Percentiles rank a stretch among this genome's conserved stretches.
These are phyloP conservation scores for Poeciliopsis turneri DNA, from an alignment of 2,797 vertebrate genomes.

Conservation along the genomic window DNA sequence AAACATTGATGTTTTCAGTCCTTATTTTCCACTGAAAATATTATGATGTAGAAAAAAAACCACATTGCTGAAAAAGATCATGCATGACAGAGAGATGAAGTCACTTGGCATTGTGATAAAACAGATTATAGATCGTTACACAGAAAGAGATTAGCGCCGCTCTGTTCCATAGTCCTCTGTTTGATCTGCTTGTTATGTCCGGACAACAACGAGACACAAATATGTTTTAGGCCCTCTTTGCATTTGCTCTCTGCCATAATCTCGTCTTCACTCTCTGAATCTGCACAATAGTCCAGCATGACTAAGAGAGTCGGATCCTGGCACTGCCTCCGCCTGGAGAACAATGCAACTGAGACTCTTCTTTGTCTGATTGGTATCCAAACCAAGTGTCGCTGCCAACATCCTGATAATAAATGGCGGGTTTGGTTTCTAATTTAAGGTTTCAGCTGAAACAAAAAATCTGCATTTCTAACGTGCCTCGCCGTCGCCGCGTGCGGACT, in stretches of 20 bases:
- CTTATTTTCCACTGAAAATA: neutral
- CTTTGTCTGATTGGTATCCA: conserved; percentile 20
- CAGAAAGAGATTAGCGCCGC: neutral
- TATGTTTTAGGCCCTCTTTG: neutral
- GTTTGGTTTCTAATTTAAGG: conserved; percentile 61
- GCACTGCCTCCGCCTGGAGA: neutral
- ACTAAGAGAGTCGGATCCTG: neutral
- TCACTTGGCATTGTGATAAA: neutral
- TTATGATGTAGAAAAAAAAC: neutral
- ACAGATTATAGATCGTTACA: neutral
- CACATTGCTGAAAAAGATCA: neutral
- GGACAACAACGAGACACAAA: neutral
- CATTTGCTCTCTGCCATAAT: neutral
- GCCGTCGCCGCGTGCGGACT: conserved; percentile 39
- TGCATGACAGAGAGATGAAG: neutral
- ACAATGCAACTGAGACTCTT: conserved; percentile 29
- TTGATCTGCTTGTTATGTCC: neutral
- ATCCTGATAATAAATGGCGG: conserved; percentile 40
- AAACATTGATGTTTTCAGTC: neutral
- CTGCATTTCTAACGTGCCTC: conserved; percentile 36
- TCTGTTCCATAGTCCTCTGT: neutral
- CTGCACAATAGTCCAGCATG: conserved; percentile 1
- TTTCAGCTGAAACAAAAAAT: conserved; percentile 58
- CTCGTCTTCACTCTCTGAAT: neutral
- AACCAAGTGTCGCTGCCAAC: conserved; percentile 23